Evolutionary conservation across 2,113 vertebrate genomes (phyloP).

Genomic region (Cyprinus carpio): DNA sequence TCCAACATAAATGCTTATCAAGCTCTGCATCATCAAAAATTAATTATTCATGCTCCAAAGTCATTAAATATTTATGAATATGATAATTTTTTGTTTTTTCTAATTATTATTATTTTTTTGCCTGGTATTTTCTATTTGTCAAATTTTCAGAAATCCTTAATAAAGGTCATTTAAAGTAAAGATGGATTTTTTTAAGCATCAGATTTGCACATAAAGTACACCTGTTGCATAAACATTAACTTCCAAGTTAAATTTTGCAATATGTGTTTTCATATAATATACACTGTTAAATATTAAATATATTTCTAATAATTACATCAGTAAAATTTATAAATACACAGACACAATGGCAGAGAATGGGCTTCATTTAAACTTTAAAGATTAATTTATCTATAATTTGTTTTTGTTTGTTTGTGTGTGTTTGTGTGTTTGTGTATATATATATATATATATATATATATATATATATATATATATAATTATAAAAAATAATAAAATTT

Average conservation of each 20-base stretch:
- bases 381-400: not conserved
- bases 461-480: too few relatives aligned
- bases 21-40: too few relatives aligned
- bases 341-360: not conserved
- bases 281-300: not conserved
- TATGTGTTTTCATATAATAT: not conserved
- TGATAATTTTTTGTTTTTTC: too few relatives aligned
- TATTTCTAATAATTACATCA: not conserved
- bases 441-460: too few relatives aligned
- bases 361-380: not conserved
- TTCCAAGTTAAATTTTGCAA: not conserved
- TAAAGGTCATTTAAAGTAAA: not conserved
- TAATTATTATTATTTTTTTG: too few relatives aligned
- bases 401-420: too few relatives aligned
- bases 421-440: too few relatives aligned
- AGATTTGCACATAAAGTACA: not conserved
- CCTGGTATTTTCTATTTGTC: not conserved
- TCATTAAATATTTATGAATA: too few relatives aligned
- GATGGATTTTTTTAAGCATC: not conserved
- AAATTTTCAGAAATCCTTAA: not conserved
- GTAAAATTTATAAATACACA: not conserved
- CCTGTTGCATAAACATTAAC: not conserved
- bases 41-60: too few relatives aligned
- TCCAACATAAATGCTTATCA: too few relatives aligned
- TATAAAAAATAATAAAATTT: too few relatives aligned